A percentile compares a stretch with the other conserved stretches of the same genome.
Evolutionary conservation across 2,113 vertebrate genomes (phyloP).

Genomic region (Meleagris gallopavo): DNA sequence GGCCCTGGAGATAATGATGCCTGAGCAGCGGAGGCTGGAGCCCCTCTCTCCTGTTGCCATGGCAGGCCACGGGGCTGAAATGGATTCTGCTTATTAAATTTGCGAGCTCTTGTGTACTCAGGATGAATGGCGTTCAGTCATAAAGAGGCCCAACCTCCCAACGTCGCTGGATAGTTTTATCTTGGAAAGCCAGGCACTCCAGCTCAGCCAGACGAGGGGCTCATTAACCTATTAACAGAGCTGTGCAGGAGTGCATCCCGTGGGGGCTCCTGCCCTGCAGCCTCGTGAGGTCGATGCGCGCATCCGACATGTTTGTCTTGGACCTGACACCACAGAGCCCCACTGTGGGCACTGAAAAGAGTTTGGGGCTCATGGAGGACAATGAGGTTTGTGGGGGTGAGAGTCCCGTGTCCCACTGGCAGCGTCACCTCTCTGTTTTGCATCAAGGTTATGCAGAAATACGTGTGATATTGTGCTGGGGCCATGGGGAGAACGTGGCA

Average conservation of each 20-base stretch:
- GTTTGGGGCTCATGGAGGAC: background rate
- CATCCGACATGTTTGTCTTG: background rate
- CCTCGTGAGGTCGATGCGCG: rapidly evolving
- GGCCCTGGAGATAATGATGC: constrained; percentile 93
- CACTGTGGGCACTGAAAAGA: rapidly evolving
- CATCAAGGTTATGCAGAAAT: background rate
- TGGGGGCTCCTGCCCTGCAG: background rate
- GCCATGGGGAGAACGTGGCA: background rate
- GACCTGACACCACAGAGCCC: rapidly evolving
- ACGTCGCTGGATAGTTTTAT: constrained; percentile 77
- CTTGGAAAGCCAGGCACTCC: constrained; percentile 80
- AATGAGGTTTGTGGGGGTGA: rapidly evolving
- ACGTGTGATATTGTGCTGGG: rapidly evolving
- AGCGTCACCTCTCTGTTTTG: background rate
- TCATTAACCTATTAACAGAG: constrained; percentile 76
- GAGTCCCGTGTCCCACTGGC: background rate
- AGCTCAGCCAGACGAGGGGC: constrained; percentile 46
- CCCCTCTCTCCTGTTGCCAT: constrained; percentile 83
- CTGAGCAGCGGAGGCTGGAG: constrained; percentile 83
- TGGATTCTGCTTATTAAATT: constrained; percentile 86
- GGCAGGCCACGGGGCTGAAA: constrained; percentile 80
- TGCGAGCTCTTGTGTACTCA: constrained; percentile 81
- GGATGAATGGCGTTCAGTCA: constrained; percentile 81
- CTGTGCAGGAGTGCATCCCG: constrained; percentile 40
- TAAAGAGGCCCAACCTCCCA: constrained; percentile 75